These are phyloP conservation scores for Sturmia bella DNA, from an alignment of 2,888 invertebrate species.

Conservation along the genomic window DNA sequence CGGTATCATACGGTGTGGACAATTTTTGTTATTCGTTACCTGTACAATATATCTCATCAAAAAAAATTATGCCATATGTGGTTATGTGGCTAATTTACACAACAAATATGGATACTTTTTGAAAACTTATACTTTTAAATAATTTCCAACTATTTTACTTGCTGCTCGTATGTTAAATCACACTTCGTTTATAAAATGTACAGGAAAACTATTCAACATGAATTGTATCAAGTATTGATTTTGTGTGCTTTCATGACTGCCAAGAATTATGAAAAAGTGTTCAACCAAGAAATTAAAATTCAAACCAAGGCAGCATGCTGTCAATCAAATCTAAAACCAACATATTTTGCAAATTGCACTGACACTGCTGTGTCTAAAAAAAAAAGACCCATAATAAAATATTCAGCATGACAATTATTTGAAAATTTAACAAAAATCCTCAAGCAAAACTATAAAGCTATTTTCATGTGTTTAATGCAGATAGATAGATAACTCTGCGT, in stretches of 20 bases:
- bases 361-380: neutral
- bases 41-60: too few species aligned
- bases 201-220: neutral
- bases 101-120: too few species aligned
- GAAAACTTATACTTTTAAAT: too few species aligned
- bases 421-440: conserved; percentile 37
- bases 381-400: neutral
- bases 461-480: conserved; percentile 5
- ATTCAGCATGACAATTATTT: conserved; percentile 30
- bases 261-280: neutral
- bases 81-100: too few species aligned
- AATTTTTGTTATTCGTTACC: too few species aligned
- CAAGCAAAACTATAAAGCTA: neutral
- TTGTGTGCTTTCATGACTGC: neutral
- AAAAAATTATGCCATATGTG: too few species aligned
- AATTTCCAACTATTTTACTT: too few species aligned
- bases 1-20: too few species aligned
- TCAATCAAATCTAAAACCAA: conserved; percentile 17
- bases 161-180: neutral
- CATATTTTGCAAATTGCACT: neutral
- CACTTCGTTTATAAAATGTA: neutral
- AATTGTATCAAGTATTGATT: neutral
- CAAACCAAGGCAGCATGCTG: neutral
- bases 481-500: conserved; percentile 33
- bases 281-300: neutral